These are phyloP conservation scores for Acipenser oxyrinchus DNA, from an alignment of 2,797 vertebrate species.

Conservation along the genomic window DNA sequence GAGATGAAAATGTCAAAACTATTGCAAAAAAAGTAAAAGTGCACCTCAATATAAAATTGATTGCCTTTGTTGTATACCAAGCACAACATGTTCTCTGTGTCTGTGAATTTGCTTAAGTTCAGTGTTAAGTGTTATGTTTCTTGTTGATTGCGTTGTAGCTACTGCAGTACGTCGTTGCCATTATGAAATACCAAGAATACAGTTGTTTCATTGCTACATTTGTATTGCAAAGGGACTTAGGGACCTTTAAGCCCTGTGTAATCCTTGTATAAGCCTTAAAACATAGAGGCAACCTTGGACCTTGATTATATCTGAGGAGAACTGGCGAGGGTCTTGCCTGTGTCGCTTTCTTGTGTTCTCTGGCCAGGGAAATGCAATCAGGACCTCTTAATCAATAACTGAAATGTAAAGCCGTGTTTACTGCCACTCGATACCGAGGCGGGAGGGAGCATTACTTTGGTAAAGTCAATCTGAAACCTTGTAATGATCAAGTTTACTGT, in stretches of 20 bases:
- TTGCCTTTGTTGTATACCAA: no score
- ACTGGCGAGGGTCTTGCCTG: neutral
- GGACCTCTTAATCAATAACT: constrained; percentile 6
- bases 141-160: no score
- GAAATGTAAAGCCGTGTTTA: constrained; percentile 9
- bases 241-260: neutral
- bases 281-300: neutral
- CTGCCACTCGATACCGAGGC: constrained; percentile 3
- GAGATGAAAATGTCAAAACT: no score
- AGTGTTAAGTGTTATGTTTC: no score
- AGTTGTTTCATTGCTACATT: neutral
- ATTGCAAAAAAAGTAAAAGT: no score
- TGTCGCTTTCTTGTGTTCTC: neutral
- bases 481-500: constrained; percentile 10
- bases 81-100: no score
- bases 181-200: neutral
- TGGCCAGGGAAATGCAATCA: neutral
- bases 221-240: neutral
- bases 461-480: constrained; percentile 4
- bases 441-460: constrained; percentile 1
- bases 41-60: no score
- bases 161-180: neutral
- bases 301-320: neutral
- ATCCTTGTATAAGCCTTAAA: neutral
- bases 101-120: no score